phyloP scores from a whole-genome alignment of 2,888 invertebrate species.

The Tachina lurida region DNA sequence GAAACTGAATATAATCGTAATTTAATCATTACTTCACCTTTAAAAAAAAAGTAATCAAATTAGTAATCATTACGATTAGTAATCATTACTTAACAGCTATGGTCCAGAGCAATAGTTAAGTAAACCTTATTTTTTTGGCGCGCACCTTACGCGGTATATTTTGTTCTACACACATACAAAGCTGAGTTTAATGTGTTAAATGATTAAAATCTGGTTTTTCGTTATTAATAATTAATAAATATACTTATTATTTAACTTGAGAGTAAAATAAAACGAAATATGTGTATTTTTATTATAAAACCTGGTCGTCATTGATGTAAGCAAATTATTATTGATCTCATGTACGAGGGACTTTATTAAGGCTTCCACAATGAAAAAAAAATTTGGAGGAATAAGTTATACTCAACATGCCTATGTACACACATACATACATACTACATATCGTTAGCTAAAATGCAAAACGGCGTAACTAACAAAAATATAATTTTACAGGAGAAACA shows the following conservation, averaged over 20 bases:
- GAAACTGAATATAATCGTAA: too few relatives aligned
- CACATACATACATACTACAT: too few relatives aligned
- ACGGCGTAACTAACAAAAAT: too few relatives aligned
- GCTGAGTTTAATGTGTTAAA: background rate
- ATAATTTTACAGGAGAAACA: too few relatives aligned
- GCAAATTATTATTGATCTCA: background rate
- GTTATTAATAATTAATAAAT: background rate
- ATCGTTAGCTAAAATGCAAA: too few relatives aligned
- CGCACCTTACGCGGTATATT: background rate
- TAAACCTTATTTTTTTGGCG: background rate
- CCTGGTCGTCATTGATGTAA: background rate
- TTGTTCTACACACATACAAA: background rate
- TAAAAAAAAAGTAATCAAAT: too few relatives aligned
- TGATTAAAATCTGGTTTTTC: slow-evolving; percentile 12
- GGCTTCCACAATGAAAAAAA: background rate
- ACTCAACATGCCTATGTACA: too few relatives aligned
- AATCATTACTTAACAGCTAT: too few relatives aligned
- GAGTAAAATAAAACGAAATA: background rate
- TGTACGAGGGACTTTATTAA: background rate
- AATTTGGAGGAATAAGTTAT: too few relatives aligned
- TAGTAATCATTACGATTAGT: too few relatives aligned
- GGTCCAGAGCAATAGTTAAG: background rate
- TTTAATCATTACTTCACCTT: too few relatives aligned
- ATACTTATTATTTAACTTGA: background rate
- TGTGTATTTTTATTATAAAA: background rate